Conservation (phyloP, 2,113 vertebrate genomes). For the Bufo bufo region DNA sequence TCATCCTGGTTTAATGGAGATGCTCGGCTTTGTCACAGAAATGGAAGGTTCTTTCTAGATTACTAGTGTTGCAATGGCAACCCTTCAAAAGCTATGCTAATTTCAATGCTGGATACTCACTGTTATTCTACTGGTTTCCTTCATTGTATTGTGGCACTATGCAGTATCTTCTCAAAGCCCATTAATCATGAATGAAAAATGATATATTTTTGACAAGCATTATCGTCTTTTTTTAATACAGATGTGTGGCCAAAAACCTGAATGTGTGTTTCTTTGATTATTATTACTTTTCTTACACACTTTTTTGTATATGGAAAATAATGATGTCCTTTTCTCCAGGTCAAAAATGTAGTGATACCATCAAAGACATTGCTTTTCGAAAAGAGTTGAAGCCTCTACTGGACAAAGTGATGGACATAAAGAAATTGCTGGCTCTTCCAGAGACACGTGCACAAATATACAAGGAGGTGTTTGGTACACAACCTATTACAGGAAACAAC, state of each 20-base stretch:
- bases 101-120: conserved; percentile 64
- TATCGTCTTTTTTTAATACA: conserved; percentile 64
- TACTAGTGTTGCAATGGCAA: conserved; percentile 63
- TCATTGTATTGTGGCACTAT: conserved; percentile 55
- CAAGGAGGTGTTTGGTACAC: conserved; percentile 75
- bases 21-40: conserved; percentile 54
- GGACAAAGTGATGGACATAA: conserved; percentile 75
- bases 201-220: conserved; percentile 70
- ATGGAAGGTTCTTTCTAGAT: conserved; percentile 58
- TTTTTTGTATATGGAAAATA: conserved; percentile 64
- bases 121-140: conserved; percentile 60
- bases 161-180: conserved; percentile 66
- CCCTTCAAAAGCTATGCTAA: conserved; percentile 65
- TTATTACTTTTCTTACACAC: conserved; percentile 60
- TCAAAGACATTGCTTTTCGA: conserved; percentile 74
- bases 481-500: conserved; percentile 32
- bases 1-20: conserved; percentile 58
- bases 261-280: conserved; percentile 32
- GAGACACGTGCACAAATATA: conserved; percentile 74
- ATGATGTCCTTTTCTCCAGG: conserved; percentile 75
- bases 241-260: conserved; percentile 53
- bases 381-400: conserved; percentile 73
- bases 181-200: conserved; percentile 69
- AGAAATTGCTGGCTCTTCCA: conserved; percentile 75
- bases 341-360: conserved; percentile 71